These are phyloP conservation scores for Eupsilia transversa DNA, from an alignment of 2,888 invertebrate species.

Conservation along the genomic window DNA sequence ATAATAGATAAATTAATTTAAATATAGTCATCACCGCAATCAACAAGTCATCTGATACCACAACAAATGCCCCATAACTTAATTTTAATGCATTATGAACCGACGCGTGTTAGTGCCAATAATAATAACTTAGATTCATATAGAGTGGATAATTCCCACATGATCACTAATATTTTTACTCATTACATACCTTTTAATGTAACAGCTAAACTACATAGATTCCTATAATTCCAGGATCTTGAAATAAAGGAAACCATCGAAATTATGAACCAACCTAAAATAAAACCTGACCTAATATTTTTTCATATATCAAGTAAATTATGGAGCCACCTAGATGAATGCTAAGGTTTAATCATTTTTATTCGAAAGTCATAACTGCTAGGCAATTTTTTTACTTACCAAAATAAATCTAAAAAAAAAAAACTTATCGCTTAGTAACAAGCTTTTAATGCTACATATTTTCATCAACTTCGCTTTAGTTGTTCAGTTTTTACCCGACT, in stretches of 20 bases:
- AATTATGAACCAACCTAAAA: not conserved
- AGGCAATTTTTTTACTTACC: not conserved
- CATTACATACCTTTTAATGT: too few relatives aligned
- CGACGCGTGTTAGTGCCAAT: conserved; percentile 24
- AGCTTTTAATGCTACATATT: not conserved
- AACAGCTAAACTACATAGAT: too few relatives aligned
- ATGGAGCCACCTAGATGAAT: too few relatives aligned
- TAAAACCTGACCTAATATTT: not conserved
- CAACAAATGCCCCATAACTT: conserved; percentile 32
- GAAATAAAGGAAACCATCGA: not conserved
- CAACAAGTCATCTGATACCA: conserved; percentile 28
- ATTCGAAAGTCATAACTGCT: not conserved
- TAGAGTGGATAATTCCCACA: conserved; percentile 21
- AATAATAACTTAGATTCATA: conserved; percentile 39
- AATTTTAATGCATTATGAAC: conserved; percentile 32
- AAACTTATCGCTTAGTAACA: not conserved
- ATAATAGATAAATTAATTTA: conserved; percentile 28
- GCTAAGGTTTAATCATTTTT: not conserved
- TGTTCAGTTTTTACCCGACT: too few relatives aligned
- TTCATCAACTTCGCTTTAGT: not conserved
- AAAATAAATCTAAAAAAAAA: not conserved
- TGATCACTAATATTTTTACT: not conserved
- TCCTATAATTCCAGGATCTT: not conserved
- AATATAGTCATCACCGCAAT: conserved; percentile 28
- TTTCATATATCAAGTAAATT: not conserved